A percentile compares a stretch with the other conserved stretches of the same genome.
phyloP scores from a whole-genome alignment of 2,113 vertebrate genomes.

The Leucoraja erinaceus region DNA sequence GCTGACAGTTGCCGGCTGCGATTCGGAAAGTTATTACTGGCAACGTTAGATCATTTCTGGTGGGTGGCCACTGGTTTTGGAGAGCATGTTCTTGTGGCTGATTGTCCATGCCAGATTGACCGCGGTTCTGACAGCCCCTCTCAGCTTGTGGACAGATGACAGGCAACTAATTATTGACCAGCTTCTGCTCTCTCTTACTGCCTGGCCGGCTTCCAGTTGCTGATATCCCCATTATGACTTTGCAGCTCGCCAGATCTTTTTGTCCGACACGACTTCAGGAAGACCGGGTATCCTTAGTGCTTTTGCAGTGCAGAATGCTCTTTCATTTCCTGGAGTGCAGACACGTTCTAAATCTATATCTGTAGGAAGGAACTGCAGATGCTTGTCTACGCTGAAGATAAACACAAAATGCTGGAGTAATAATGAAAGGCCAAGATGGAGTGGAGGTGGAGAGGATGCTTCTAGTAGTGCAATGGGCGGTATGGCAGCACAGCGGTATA shows the following conservation, averaged over 20 bases:
- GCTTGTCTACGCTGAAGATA: background rate
- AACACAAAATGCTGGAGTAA: no score
- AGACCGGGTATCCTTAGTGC: background rate
- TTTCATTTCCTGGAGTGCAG: background rate
- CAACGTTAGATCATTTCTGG: no score
- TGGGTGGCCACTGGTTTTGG: no score
- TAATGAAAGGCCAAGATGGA: no score
- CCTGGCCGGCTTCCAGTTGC: background rate
- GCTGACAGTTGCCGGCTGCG: background rate
- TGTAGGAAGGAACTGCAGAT: background rate
- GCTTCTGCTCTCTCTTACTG: background rate
- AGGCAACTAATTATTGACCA: background rate
- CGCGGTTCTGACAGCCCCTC: no score
- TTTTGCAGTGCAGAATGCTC: background rate
- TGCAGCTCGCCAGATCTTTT: background rate
- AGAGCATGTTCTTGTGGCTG: no score
- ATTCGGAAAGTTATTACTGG: background rate
- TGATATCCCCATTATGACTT: background rate
- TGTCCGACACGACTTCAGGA: background rate
- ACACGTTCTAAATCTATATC: background rate
- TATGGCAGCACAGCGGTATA: no score
- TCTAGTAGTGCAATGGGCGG: no score
- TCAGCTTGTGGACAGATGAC: no score
- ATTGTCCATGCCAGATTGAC: no score
- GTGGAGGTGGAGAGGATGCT: no score